Evolutionary conservation across 2,113 vertebrate genomes (phyloP).

Genomic region (Lipophrys pholis): DNA sequence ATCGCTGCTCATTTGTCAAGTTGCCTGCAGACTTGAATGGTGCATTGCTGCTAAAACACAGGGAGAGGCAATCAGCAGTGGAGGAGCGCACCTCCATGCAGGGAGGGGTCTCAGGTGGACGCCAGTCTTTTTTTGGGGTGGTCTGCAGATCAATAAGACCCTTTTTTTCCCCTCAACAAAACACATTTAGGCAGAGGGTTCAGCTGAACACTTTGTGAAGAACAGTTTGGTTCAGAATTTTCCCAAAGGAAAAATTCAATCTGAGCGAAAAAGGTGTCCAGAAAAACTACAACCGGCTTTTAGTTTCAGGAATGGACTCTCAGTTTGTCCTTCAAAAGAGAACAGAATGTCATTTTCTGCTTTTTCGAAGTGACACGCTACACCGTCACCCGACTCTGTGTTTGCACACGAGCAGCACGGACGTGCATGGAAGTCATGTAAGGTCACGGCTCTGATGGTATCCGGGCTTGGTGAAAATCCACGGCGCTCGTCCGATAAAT

Average conservation of each 20-base stretch:
- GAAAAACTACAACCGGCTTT: too few species aligned
- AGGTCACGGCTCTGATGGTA: background rate
- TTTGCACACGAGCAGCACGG: slow-evolving; percentile 18
- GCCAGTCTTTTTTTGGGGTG: slow-evolving; percentile 58
- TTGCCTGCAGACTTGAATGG: slow-evolving; percentile 85
- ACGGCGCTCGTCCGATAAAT: too few species aligned
- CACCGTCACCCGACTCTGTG: slow-evolving; percentile 2
- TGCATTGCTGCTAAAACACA: slow-evolving; percentile 85
- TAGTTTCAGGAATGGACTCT: slow-evolving; percentile 9
- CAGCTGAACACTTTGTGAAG: slow-evolving; percentile 18
- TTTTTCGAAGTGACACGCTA: too few species aligned
- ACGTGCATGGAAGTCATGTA: slow-evolving; percentile 8
- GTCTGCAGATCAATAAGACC: slow-evolving; percentile 50
- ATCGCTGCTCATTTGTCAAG: slow-evolving; percentile 85
- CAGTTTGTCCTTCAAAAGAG: background rate
- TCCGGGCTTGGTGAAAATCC: slow-evolving; percentile 61
- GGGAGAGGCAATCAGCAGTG: slow-evolving; percentile 73
- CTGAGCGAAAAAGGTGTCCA: too few species aligned
- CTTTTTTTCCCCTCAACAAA: slow-evolving; percentile 23
- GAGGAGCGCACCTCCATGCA: slow-evolving; percentile 63
- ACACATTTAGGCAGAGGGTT: background rate
- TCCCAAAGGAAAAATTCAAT: too few species aligned
- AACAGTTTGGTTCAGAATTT: background rate
- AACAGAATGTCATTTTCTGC: too few species aligned
- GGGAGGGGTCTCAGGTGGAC: slow-evolving; percentile 76